Percentiles rank a stretch among this genome's conserved stretches.
These are phyloP conservation scores for Anabacerthia variegaticeps DNA, from an alignment of 2,797 vertebrate genomes.

Conservation along the genomic window DNA sequence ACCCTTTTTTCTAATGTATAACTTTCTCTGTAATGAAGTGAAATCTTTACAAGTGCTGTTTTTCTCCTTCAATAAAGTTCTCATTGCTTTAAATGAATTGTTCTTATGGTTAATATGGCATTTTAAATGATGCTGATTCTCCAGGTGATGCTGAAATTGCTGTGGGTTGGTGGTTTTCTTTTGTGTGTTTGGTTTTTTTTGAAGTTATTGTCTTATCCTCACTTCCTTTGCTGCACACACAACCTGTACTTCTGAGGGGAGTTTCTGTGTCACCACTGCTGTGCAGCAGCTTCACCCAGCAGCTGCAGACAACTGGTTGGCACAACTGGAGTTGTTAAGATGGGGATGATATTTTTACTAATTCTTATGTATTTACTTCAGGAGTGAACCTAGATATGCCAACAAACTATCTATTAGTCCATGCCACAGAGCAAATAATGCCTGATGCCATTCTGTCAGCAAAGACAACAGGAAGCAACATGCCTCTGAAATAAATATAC, in stretches of 20 bases:
- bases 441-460: not conserved
- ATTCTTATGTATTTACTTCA: not conserved
- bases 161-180: not conserved
- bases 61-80: slow-evolving; percentile 47
- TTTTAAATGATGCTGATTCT: not conserved
- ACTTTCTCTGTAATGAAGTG: slow-evolving; percentile 13
- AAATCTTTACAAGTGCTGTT: not conserved
- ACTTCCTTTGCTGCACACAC: not conserved
- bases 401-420: not conserved
- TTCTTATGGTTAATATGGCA: not conserved
- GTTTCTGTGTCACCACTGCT: not conserved
- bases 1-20: not conserved
- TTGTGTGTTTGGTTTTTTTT: not conserved
- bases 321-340: not conserved
- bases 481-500: not conserved
- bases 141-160: not conserved
- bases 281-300: not conserved
- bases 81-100: not conserved
- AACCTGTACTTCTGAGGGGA: not conserved
- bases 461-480: not conserved
- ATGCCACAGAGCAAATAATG: not conserved
- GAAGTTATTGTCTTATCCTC: not conserved
- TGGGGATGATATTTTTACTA: not conserved
- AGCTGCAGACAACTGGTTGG: not conserved
- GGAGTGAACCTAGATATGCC: not conserved